Percentiles rank a stretch among this genome's conserved stretches.
Evolutionary conservation across 64 coral and sea anemone genomes (phyloP).

Genomic region (Montipora sp.): DNA sequence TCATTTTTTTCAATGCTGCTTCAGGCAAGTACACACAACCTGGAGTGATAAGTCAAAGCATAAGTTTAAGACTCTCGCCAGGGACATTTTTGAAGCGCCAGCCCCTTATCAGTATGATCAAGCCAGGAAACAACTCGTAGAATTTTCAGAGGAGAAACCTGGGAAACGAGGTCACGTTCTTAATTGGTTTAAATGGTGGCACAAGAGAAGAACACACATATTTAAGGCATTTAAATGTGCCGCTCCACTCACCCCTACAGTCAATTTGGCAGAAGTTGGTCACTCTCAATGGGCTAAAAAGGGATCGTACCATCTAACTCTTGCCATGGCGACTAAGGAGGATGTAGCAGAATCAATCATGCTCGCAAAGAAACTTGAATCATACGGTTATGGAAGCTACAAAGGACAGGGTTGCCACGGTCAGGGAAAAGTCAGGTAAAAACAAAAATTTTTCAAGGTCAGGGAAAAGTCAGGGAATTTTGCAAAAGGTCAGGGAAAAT

Average conservation of each 20-base stretch:
- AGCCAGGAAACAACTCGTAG: conserved; percentile 36
- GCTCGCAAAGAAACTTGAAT: conserved; percentile 23
- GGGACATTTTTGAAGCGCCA: conserved; percentile 26
- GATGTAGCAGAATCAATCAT: conserved; percentile 21
- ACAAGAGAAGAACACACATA: conserved; percentile 60
- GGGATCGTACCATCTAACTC: conserved; percentile 47
- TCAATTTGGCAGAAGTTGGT: conserved; percentile 66
- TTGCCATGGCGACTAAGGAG: conserved; percentile 52
- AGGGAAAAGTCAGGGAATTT: conserved; percentile 4
- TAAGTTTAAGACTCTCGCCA: conserved; percentile 56
- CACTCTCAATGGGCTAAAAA: conserved; percentile 66
- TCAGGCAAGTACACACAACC: conserved; percentile 17
- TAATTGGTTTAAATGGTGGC: conserved; percentile 73
- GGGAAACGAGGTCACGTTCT: conserved; percentile 41
- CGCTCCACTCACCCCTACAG: conserved; percentile 24
- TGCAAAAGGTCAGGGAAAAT: too few relatives aligned
- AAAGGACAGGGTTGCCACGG: conserved; percentile 71
- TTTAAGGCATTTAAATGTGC: conserved; percentile 69
- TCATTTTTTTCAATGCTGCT: conserved; percentile 66
- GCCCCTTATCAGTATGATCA: conserved; percentile 43
- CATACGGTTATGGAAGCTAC: conserved; percentile 30
- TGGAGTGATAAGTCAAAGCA: conserved; percentile 57
- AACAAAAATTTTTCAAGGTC: conserved; percentile 59
- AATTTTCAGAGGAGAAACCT: conserved; percentile 60
- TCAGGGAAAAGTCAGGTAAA: conserved; percentile 79